Evolutionary conservation across 2,888 invertebrate species (phyloP), one percentile per base, ranked within the genome.

Genomic region (Mesorhabditis spiculigera): DNA sequence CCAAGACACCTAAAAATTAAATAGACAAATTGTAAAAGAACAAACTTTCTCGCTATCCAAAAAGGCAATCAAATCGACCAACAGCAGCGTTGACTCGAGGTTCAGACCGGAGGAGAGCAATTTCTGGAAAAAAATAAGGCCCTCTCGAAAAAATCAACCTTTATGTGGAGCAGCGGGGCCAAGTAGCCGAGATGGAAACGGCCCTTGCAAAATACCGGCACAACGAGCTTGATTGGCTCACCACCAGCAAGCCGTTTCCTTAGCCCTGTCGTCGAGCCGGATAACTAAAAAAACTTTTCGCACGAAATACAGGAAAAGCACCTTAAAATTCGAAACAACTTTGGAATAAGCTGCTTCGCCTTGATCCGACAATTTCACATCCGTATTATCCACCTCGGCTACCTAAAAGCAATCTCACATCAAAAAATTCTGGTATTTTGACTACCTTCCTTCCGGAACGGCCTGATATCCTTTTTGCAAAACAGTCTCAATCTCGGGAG

Each of bases 61-160:
- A 72, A 80, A 85, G 2, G 80, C 84, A 71, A 81, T 84, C 64
- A 85, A 73, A 68, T 79, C 81, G 16, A 84, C 84, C 16, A 85
- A 69, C 4, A 85, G 70, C 42, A 85, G 65, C 4, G 73, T 74
- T 16, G 69, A 73, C 42, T 65, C 65, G 6, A 78, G 44, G 45
- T 73, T 71, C 5, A 78, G 41, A 10, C 78, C 78, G 3, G 71
- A 58, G 13, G 68, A 68, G 6, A 63, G 8, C 8, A 75, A 65
- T 43, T 67, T 16, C 71, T 77, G 67, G 10, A 74, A 68, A 6
- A 6, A 43, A n/a, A 62, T 58, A 58, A 44, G 13, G 43, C 5
- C 10, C 45, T 63, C 16, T 64, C 5, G 43, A 68, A 65, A 64
- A 63, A n/a, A 65, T 43, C 4, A 63, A 75, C 77, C 72, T 75